A percentile compares a stretch with the other conserved stretches of the same genome.
These are phyloP conservation scores for Gari tellinella DNA, from an alignment of 2,888 invertebrate genomes.

Conservation along the genomic window DNA sequence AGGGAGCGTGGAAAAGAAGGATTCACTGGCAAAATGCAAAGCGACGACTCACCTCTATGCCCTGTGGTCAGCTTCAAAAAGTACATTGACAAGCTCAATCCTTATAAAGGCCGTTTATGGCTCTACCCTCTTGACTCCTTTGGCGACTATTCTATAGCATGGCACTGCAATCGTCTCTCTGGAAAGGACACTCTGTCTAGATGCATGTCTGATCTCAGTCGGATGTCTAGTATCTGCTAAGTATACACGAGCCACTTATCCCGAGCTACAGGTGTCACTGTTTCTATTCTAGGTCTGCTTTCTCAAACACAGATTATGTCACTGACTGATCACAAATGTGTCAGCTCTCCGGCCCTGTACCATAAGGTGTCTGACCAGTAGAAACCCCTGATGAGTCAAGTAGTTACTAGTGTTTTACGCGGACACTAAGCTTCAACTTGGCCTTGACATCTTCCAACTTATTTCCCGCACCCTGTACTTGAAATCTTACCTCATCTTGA, in stretches of 20 bases:
- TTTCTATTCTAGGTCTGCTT: background rate
- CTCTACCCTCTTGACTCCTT: conserved; percentile 6
- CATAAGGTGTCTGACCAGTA: background rate
- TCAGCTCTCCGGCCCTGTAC: background rate
- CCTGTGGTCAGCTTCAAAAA: conserved; percentile 3
- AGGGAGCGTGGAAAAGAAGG: background rate
- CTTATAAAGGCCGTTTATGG: conserved; percentile 12
- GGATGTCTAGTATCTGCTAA: background rate
- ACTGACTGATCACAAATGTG: background rate
- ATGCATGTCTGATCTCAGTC: conserved; percentile 15
- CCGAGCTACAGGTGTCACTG: conserved; percentile 6
- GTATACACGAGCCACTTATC: conserved; percentile 17
- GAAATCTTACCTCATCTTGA: no score
- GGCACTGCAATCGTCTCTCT: conserved; percentile 16
- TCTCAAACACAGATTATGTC: conserved; percentile 11
- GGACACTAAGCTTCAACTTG: no score
- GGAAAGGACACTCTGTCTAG: conserved; percentile 11
- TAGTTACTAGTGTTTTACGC: no score
- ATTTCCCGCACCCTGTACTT: no score
- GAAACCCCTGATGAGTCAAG: no score
- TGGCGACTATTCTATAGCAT: background rate
- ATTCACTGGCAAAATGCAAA: no score
- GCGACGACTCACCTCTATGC: no score
- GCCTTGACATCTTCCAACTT: no score
- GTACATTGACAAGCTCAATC: conserved; percentile 16